Conservation (phyloP, 2,888 invertebrate species). For the Pocota personata region DNA sequence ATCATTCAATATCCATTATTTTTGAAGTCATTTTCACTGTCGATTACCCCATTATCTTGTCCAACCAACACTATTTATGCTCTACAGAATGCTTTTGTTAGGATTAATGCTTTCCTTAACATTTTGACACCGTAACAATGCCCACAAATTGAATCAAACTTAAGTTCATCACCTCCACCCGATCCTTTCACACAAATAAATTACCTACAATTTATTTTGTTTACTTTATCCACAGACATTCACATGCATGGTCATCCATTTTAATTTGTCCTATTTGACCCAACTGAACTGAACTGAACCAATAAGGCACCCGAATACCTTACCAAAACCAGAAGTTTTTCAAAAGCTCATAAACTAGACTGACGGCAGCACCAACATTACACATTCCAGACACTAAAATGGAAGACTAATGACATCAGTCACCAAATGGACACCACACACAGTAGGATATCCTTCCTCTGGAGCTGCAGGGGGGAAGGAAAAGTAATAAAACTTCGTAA, state of each 20-base stretch:
- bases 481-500: background rate
- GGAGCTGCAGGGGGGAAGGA: background rate
- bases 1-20: too few relatives aligned
- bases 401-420: conserved; percentile 15
- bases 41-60: background rate
- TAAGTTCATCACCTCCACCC: conserved; percentile 8
- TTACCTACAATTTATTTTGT: background rate
- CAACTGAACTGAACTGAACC: background rate
- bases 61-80: background rate
- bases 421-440: background rate
- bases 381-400: background rate
- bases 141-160: conserved; percentile 14
- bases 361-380: background rate
- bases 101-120: background rate
- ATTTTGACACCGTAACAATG: background rate
- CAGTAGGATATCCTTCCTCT: background rate
- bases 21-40: background rate
- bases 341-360: background rate
- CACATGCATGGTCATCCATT: background rate
- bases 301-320: background rate
- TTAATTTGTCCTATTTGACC: background rate
- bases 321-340: background rate
- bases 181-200: background rate
- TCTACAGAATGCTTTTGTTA: background rate
- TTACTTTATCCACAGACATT: background rate